phyloP scores from a whole-genome alignment of 2,888 invertebrate species.

The Agrochola macilenta region DNA sequence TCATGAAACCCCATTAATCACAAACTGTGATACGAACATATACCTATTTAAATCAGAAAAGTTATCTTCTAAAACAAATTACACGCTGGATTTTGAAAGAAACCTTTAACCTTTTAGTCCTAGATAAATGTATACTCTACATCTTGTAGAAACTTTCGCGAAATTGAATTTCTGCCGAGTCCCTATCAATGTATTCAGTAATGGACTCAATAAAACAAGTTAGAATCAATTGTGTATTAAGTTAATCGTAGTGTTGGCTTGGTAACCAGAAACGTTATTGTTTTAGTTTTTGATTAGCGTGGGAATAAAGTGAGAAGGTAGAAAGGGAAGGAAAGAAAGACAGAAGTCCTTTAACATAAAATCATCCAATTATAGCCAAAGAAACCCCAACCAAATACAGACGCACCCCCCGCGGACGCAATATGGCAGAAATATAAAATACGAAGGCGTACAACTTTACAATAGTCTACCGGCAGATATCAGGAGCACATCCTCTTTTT shows the following conservation, averaged over 20 bases:
- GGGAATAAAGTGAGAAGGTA: too few relatives aligned
- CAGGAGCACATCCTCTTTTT: too few relatives aligned
- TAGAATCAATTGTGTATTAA: slow-evolving; percentile 41
- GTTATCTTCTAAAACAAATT: slow-evolving; percentile 1
- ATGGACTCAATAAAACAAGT: slow-evolving; percentile 43
- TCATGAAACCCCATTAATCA: background rate
- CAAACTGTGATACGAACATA: background rate
- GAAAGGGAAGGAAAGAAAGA: too few relatives aligned
- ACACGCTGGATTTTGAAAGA: background rate
- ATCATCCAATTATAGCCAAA: too few relatives aligned
- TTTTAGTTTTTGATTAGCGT: background rate
- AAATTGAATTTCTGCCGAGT: slow-evolving; percentile 52
- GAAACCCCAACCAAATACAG: too few relatives aligned
- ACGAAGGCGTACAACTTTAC: too few relatives aligned
- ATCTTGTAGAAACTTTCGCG: slow-evolving; percentile 35
- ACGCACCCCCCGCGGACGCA: too few relatives aligned
- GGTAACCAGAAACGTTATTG: slow-evolving; percentile 14
- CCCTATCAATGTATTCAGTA: slow-evolving; percentile 44
- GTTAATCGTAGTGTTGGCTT: slow-evolving; percentile 30
- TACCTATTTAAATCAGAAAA: too few relatives aligned
- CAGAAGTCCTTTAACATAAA: too few relatives aligned
- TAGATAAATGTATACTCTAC: slow-evolving; percentile 24
- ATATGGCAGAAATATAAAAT: too few relatives aligned
- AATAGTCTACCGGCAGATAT: too few relatives aligned
- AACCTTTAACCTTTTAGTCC: slow-evolving; percentile 8